phyloP scores from a whole-genome alignment of 53 echinoderm and acorn worm species.

The Holothuria scabra region DNA sequence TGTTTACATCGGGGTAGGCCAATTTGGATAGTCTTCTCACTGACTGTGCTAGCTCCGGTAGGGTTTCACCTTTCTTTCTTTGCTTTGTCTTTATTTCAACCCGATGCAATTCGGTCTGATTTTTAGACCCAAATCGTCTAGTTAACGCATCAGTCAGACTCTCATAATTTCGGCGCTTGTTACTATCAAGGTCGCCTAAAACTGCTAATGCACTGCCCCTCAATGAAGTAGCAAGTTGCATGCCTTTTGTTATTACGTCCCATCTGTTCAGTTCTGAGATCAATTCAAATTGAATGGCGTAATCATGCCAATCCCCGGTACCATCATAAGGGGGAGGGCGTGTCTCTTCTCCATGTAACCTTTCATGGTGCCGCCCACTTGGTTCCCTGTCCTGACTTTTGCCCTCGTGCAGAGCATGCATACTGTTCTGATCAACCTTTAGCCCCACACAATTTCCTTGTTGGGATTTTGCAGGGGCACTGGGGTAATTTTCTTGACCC shows the following conservation, averaged over 20 bases:
- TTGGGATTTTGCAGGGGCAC: no score
- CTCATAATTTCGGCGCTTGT: background rate
- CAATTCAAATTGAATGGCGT: slow-evolving; percentile 27
- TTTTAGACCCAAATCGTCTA: slow-evolving; percentile 16
- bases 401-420: no score
- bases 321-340: slow-evolving; percentile 21
- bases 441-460: no score
- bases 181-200: background rate
- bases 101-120: slow-evolving; percentile 22
- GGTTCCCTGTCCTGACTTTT: no score
- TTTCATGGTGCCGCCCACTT: no score
- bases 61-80: slow-evolving; percentile 14
- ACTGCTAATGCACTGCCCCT: slow-evolving; percentile 14
- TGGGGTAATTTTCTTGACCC: no score
- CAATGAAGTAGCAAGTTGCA: slow-evolving; percentile 25
- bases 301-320: background rate
- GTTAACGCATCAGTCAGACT: background rate
- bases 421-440: no score
- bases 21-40: background rate
- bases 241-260: slow-evolving; percentile 7
- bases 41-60: slow-evolving; percentile 26
- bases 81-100: background rate
- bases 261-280: slow-evolving; percentile 25
- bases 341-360: background rate
- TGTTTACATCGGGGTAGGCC: slow-evolving; percentile 5